Conservation (phyloP, 2,113 vertebrate species). For the Prionailurus bengalensis region DNA sequence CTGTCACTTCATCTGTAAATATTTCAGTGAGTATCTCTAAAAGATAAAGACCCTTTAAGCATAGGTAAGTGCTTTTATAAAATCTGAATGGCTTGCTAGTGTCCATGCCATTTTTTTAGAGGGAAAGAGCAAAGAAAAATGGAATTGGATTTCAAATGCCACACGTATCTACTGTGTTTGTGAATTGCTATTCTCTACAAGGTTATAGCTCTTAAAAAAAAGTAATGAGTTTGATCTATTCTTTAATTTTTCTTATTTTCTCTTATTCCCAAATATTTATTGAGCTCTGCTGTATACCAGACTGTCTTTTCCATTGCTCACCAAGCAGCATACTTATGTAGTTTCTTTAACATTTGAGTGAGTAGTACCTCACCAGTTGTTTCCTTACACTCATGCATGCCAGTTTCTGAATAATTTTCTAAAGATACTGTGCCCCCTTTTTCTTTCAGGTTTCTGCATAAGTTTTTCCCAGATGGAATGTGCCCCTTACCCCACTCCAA, state of each 20-base stretch:
- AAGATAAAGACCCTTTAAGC: background rate
- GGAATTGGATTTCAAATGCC: slow-evolving; percentile 12
- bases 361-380: background rate
- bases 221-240: background rate
- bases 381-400: background rate
- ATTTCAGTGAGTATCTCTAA: background rate
- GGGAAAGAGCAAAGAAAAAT: slow-evolving; percentile 44
- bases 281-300: background rate
- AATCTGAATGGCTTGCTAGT: background rate
- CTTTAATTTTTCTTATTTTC: background rate
- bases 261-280: background rate
- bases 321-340: background rate
- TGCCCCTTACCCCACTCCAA: background rate
- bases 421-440: background rate
- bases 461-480: background rate
- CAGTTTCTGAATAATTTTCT: background rate
- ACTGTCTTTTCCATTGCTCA: background rate
- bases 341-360: background rate
- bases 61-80: slow-evolving; percentile 18
- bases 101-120: background rate
- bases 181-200: slow-evolving; percentile 30
- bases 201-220: background rate
- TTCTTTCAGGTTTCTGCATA: background rate
- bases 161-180: background rate
- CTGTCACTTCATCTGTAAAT: background rate